Conservation (phyloP, 2,797 vertebrate genomes). For the Muraenolepis orangiensis region DNA sequence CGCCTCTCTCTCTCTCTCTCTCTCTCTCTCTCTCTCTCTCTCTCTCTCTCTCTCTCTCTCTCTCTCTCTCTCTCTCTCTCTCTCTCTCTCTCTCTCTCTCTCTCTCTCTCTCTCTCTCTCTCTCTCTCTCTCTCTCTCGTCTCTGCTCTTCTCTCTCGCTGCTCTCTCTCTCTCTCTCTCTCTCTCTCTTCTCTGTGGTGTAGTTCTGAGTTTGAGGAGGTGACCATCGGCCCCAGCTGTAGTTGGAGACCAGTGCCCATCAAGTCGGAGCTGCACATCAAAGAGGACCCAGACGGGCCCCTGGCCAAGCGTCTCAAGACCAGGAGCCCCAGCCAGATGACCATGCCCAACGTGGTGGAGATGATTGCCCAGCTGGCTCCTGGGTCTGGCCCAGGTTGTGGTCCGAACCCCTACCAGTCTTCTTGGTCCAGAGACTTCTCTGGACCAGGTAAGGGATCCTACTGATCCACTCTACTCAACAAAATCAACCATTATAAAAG, state of each 20-base stretch:
- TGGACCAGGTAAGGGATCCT: slow-evolving; percentile 82
- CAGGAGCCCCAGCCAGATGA: slow-evolving; percentile 99
- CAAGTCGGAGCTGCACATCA: slow-evolving; percentile 97
- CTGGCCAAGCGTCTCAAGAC: slow-evolving; percentile 97
- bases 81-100: too few species aligned
- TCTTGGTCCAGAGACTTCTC: slow-evolving; percentile 85
- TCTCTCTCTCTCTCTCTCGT: too few species aligned
- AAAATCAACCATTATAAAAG: too few species aligned
- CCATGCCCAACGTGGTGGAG: slow-evolving; percentile 98
- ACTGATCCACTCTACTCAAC: too few species aligned
- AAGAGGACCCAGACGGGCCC: slow-evolving; percentile 96
- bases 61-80: too few species aligned
- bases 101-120: too few species aligned
- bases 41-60: too few species aligned
- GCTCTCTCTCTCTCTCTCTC: too few species aligned
- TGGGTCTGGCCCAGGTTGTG: slow-evolving; percentile 81
- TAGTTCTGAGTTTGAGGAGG: slow-evolving; percentile 98
- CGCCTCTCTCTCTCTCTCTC: too few species aligned
- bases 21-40: too few species aligned
- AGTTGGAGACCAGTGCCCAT: slow-evolving; percentile 97
- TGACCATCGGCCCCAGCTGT: slow-evolving; percentile 97
- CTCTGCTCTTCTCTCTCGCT: too few species aligned
- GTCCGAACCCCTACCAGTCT: slow-evolving; percentile 86
- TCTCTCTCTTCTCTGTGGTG: background rate
- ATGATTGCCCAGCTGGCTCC: slow-evolving; percentile 95